These are phyloP conservation scores for Cyprinodon brontotheroides DNA, from an alignment of 2,113 vertebrate genomes.

Conservation along the genomic window DNA sequence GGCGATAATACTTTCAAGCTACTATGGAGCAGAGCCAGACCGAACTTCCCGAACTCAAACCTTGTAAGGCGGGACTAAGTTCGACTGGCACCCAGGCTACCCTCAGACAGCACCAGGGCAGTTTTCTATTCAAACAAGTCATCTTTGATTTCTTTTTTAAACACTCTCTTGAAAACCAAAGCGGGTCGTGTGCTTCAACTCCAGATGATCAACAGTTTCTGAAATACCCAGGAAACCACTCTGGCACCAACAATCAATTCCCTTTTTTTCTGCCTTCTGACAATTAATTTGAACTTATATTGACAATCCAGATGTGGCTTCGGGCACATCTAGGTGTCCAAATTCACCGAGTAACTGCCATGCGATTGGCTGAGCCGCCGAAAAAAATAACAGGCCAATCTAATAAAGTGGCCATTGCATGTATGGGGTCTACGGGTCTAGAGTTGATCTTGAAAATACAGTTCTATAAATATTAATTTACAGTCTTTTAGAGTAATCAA, in stretches of 20 bases:
- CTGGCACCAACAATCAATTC: neutral
- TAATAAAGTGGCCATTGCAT: neutral
- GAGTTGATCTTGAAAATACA: neutral
- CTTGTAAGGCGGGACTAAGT: no score
- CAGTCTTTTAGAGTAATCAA: neutral
- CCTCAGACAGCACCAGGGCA: neutral
- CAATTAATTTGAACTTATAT: neutral
- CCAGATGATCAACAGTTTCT: neutral
- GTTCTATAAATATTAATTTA: neutral
- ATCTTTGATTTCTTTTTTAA: neutral
- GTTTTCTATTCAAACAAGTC: neutral
- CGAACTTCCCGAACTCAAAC: neutral
- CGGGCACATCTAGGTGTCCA: neutral
- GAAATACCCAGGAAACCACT: neutral
- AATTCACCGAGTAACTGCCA: neutral
- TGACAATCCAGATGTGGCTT: neutral
- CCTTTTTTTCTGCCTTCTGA: no score
- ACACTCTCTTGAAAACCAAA: neutral
- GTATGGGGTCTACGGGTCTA: neutral
- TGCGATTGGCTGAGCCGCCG: neutral
- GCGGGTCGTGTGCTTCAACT: neutral
- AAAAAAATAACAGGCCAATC: neutral
- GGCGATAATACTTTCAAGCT: no score
- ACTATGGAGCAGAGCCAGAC: no score
- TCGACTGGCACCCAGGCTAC: neutral